Evolutionary conservation across 2,888 invertebrate species (phyloP), one percentile per base, ranked within the genome.

Genomic region (Anorthoa munda): DNA sequence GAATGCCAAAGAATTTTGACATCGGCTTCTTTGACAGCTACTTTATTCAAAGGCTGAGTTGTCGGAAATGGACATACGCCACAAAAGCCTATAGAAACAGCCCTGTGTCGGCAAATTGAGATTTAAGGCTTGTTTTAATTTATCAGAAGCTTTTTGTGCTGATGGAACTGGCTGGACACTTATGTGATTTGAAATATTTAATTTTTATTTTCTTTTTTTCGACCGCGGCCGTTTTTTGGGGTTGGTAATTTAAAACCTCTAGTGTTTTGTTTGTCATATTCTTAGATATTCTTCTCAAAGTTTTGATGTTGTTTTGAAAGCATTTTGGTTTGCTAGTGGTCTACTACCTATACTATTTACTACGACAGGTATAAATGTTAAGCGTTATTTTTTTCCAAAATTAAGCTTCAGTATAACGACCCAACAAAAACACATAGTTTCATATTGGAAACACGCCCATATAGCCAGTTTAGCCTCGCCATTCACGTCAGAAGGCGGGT

Each of bases 41-140:
- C 89, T 91, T 86, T 88, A 91, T 93, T 93, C 92, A 94, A 92
- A 90, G 89, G 88, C 89, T 90, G 86, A 92, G 92, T 93, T 92
- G 94, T 95, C 95, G 95, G 95, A 95, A 94, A 94, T 93, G 95
- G 95, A 93, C 95, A 93, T 93, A 90, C 87, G 85, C 89, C 85
- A 92, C 92, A 94, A 94, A 94, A 92, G 91, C 87, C 89, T 87
- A 89, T 92, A 86, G 87, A 91, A 89, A 91, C 89, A 89, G 89
- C 84, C 90, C 85, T 92, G 84, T 93, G 94, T 92, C 94, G 94
- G 94, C 93, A 90, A 93, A 93, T 91, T 91, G 90, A 90, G 91
- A 90, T 92, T 91, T 89, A 86, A 80, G 81, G 80, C 84, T 89
- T 89, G 87, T 87, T 84, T 86, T 86, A 86, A 84, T 86, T 85